These are phyloP conservation scores for Aldabrachelys gigantea DNA, from an alignment of 2,113 vertebrate genomes.

Conservation along the genomic window DNA sequence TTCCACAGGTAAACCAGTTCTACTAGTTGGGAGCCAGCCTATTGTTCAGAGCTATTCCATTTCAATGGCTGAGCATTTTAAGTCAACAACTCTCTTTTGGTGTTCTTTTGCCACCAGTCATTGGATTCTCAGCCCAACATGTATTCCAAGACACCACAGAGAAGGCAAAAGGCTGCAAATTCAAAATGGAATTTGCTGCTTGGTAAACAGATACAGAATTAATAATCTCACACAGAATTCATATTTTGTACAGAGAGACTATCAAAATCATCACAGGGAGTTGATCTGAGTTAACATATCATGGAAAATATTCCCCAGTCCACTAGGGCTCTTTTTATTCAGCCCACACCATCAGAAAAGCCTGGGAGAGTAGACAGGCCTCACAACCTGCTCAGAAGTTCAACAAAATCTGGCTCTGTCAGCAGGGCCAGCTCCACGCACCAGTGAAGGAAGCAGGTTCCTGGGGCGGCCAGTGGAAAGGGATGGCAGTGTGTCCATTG, in stretches of 20 bases:
- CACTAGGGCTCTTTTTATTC: conserved; percentile 50
- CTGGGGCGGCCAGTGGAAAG: no score
- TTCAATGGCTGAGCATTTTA: background rate
- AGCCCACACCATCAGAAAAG: conserved; percentile 5
- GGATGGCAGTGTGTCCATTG: no score
- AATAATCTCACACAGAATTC: background rate
- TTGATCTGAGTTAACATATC: background rate
- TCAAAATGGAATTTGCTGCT: background rate
- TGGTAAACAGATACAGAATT: background rate
- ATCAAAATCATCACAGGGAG: background rate
- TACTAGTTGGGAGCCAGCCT: background rate
- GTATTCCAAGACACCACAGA: background rate
- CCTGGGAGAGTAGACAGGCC: conserved; percentile 19
- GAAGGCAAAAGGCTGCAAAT: background rate
- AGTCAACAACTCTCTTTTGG: background rate
- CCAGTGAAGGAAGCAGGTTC: no score
- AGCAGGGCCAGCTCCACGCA: background rate
- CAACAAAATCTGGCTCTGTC: conserved; percentile 56
- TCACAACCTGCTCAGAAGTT: conserved; percentile 35
- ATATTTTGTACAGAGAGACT: background rate
- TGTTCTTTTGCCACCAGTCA: background rate
- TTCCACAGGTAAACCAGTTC: background rate
- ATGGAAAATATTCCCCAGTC: conserved; percentile 39
- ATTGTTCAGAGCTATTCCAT: background rate
- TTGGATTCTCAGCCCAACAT: background rate